A percentile compares a stretch with the other conserved stretches of the same genome.
These are phyloP conservation scores for Elachura formosa DNA, from an alignment of 2,113 vertebrate genomes.

Conservation along the genomic window DNA sequence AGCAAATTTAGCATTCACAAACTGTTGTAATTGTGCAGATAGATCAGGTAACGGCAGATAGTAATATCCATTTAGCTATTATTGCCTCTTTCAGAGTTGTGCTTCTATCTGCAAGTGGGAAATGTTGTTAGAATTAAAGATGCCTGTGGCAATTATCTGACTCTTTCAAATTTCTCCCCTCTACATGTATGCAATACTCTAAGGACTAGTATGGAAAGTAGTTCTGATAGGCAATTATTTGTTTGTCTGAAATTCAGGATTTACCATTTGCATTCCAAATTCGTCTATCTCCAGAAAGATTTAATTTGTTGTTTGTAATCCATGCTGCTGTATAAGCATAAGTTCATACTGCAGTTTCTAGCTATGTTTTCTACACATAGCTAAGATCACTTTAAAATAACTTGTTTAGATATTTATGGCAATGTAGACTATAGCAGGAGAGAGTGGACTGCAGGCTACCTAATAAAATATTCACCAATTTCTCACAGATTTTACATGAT, in stretches of 20 bases:
- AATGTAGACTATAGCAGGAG: neutral
- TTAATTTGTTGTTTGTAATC: neutral
- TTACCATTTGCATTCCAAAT: slow-evolving; percentile 37
- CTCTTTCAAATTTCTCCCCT: slow-evolving; percentile 6
- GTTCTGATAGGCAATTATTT: slow-evolving; percentile 37
- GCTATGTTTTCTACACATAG: neutral
- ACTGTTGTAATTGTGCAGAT: slow-evolving; percentile 25
- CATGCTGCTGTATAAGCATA: neutral
- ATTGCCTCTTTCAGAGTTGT: slow-evolving; percentile 17
- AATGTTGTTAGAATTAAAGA: slow-evolving; percentile 12
- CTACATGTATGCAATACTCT: neutral
- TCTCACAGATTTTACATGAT: neutral
- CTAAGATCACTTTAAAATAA: neutral
- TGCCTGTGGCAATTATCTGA: slow-evolving; percentile 18
- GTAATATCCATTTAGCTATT: slow-evolving; percentile 52
- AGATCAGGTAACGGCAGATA: slow-evolving; percentile 34
- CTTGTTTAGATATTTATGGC: neutral
- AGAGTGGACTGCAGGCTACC: neutral
- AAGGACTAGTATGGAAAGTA: slow-evolving; percentile 11
- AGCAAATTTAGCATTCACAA: neutral
- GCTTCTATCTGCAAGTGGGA: neutral
- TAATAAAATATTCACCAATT: neutral
- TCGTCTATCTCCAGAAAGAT: neutral
- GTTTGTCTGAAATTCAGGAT: slow-evolving; percentile 32
- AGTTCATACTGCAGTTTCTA: neutral